These are phyloP conservation scores for Meloe dianella DNA, from an alignment of 2,888 invertebrate genomes.

Conservation along the genomic window DNA sequence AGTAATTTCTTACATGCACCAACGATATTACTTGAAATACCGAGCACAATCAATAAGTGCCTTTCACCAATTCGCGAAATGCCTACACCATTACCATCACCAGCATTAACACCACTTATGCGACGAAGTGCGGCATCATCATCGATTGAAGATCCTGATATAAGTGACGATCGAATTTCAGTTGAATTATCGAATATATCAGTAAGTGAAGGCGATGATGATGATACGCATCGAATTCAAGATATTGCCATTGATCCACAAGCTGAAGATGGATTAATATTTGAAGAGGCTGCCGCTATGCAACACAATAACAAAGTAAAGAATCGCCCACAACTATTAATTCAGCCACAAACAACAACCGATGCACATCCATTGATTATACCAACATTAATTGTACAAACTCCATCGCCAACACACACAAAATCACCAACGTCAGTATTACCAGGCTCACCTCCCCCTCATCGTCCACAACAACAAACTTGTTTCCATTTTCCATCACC, in stretches of 20 bases:
- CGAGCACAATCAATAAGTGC: conserved; percentile 76
- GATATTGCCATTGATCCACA: conserved; percentile 58
- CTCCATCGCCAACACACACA: conserved; percentile 72
- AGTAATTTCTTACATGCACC: conserved; percentile 74
- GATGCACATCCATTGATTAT: conserved; percentile 62
- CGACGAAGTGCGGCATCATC: conserved; percentile 58
- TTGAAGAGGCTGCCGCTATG: conserved; percentile 58
- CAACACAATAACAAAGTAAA: conserved; percentile 44
- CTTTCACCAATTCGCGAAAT: conserved; percentile 80
- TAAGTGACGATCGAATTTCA: conserved; percentile 61
- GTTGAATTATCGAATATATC: conserved; percentile 58
- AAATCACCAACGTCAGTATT: conserved; percentile 58
- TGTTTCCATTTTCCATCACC: conserved; percentile 50
- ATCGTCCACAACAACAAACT: conserved; percentile 50
- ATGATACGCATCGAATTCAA: conserved; percentile 52
- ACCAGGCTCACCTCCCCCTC: conserved; percentile 67
- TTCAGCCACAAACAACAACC: conserved; percentile 44
- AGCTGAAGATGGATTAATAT: conserved; percentile 57
- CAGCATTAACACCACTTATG: conserved; percentile 72
- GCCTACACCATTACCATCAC: conserved; percentile 77
- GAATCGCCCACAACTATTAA: conserved; percentile 41
- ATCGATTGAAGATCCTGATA: conserved; percentile 60
- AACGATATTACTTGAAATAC: conserved; percentile 78
- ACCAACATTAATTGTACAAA: conserved; percentile 70
- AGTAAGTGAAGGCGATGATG: conserved; percentile 54